Base-by-base conservation (phyloP, 2,113 vertebrate species). In the Ammodytes marinus region DNA sequence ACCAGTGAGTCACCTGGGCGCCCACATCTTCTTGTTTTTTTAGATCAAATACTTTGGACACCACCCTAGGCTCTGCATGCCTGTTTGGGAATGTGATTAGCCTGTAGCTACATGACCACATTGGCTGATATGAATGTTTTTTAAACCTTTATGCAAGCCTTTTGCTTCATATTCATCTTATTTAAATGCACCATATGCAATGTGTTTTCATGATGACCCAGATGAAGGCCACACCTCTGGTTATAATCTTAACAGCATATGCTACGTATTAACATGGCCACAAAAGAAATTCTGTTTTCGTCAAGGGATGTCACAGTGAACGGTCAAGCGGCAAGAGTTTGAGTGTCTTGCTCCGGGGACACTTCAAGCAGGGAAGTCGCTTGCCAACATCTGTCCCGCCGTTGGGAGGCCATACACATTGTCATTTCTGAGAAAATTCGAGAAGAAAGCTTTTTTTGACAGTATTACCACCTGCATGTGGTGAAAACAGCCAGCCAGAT, bases 291-390 rank as follows among this genome's bases (percentile, higher is more conserved):
- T 2, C 5, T 2, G 15, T 60, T 63, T 80, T 52, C 13, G 42
- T 67, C 10, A 42, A 35, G 60, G 19, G 64, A 79, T 78, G 82
- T 85, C 50, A 68, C 19, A 55, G 59, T 75, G 9, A 84, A 52
- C 5, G 60, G 69, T 74, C 58, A 73, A 71, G 59, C 5, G 6
- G 43, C 17, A 27, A 47, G 17, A 69, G 80, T 43, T 73, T 76
- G 55, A 72, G 19, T 70, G 58, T 60, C 77, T 58, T 19, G 75
- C 54, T 82, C 65, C n/a, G 15, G 53, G 27, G 74, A 64, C 17
- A 55, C 65, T 74, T 84, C 58, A 74, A 27, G 64, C 69, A 15
- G 69, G 43, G 72, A 14, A 52, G 80, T 46, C 52, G 65, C 15
- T 47, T 3, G 52, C 15, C 11, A 82, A 12, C 66, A 79, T 75